phyloP scores from a whole-genome alignment of 2,797 vertebrate genomes.

The Periparus ater region DNA sequence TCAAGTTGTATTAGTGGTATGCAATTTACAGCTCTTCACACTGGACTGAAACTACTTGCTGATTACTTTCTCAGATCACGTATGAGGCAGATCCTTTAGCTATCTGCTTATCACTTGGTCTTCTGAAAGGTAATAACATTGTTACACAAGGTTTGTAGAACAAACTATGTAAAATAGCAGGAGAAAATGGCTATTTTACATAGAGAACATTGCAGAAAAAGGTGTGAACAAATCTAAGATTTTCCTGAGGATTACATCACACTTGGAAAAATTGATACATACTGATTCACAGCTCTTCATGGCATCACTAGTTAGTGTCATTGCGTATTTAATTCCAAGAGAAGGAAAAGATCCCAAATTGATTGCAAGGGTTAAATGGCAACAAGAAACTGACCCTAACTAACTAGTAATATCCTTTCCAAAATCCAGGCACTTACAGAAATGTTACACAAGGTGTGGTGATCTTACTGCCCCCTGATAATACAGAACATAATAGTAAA shows the following conservation, averaged over 20 bases:
- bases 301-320: no score
- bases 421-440: background rate
- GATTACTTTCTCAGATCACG: constrained; percentile 81
- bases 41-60: background rate
- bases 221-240: background rate
- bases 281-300: background rate
- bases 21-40: background rate
- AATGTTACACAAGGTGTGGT: background rate
- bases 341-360: background rate
- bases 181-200: background rate
- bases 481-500: background rate
- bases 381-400: background rate
- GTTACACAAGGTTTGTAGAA: constrained; percentile 86
- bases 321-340: background rate
- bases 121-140: constrained; percentile 77
- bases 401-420: background rate
- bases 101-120: constrained; percentile 81
- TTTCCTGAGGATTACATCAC: background rate
- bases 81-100: constrained; percentile 81
- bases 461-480: background rate
- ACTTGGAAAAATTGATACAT: background rate
- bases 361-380: background rate
- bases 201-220: background rate
- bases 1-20: background rate
- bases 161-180: constrained; percentile 69